Evolutionary conservation across 2,888 invertebrate genomes (phyloP).

Genomic region (Zeuzera pyrina): DNA sequence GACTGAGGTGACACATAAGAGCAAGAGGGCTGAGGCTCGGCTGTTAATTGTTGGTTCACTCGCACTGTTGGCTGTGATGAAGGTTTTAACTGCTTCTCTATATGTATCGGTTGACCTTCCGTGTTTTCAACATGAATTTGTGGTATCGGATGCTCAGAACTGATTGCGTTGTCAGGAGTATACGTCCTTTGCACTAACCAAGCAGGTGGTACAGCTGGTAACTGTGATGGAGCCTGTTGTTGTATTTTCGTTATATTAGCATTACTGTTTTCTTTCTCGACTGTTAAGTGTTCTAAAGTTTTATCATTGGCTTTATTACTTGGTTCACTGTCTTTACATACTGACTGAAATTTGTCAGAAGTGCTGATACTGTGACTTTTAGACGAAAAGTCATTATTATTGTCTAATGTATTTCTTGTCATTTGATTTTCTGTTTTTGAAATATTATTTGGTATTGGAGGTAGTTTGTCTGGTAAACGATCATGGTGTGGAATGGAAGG

Average conservation of each 20-base stretch:
- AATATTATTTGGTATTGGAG: conserved; percentile 25
- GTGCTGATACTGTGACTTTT: neutral
- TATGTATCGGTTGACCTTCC: conserved; percentile 29
- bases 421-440: conserved; percentile 20
- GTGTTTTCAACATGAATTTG: conserved; percentile 47
- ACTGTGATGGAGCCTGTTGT: conserved; percentile 38
- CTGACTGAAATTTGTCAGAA: conserved; percentile 4
- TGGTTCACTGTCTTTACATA: conserved; percentile 8
- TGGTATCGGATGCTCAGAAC: conserved; percentile 32
- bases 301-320: conserved; percentile 13
- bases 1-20: conserved; percentile 40
- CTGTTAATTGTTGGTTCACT: conserved; percentile 22
- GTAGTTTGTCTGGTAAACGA: conserved; percentile 27
- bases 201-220: conserved; percentile 57
- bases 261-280: conserved; percentile 21
- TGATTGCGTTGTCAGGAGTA: conserved; percentile 22
- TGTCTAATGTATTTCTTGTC: conserved; percentile 10
- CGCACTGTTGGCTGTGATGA: conserved; percentile 26
- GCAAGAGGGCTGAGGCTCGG: conserved; percentile 54
- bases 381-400: neutral
- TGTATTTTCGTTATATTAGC: conserved; percentile 20
- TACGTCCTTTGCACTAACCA: conserved; percentile 42
- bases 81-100: conserved; percentile 30
- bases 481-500: conserved; percentile 51
- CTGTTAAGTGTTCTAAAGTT: conserved; percentile 16